Conservation (phyloP, 2,888 invertebrate species). For the Coelinius sp. region DNA sequence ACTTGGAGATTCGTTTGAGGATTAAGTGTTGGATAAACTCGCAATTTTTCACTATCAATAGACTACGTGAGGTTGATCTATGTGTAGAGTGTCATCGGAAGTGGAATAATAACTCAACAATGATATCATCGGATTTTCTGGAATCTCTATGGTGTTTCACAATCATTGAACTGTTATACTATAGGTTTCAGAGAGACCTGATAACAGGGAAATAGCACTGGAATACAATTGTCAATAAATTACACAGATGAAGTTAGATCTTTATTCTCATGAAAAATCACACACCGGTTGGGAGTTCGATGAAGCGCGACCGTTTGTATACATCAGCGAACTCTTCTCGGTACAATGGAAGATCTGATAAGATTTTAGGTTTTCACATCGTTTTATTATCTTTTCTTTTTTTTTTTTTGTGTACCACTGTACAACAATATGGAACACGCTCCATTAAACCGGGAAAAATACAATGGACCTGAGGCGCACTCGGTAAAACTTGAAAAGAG, state of each 20-base stretch:
- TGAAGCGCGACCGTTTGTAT: slow-evolving; percentile 47
- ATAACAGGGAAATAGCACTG: background rate
- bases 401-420: slow-evolving; percentile 3
- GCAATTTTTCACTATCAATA: background rate
- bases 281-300: slow-evolving; percentile 29
- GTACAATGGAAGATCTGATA: slow-evolving; percentile 52
- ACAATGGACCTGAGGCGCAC: slow-evolving; percentile 18
- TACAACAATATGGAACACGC: slow-evolving; percentile 42
- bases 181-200: background rate
- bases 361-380: slow-evolving; percentile 45
- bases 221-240: slow-evolving; percentile 39
- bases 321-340: slow-evolving; percentile 18
- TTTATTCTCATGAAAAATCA: slow-evolving; percentile 11
- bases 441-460: slow-evolving; percentile 40
- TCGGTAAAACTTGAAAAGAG: background rate
- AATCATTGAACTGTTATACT: slow-evolving; percentile 6
- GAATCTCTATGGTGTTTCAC: slow-evolving; percentile 8
- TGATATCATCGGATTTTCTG: background rate
- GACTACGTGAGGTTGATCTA: no score
- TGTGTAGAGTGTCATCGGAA: no score
- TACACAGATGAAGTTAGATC: slow-evolving; percentile 3
- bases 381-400: background rate
- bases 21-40: background rate
- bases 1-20: background rate
- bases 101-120: background rate